phyloP scores from a whole-genome alignment of 1,140 invertebrate genomes.

The Hyphantria cunea region DNA sequence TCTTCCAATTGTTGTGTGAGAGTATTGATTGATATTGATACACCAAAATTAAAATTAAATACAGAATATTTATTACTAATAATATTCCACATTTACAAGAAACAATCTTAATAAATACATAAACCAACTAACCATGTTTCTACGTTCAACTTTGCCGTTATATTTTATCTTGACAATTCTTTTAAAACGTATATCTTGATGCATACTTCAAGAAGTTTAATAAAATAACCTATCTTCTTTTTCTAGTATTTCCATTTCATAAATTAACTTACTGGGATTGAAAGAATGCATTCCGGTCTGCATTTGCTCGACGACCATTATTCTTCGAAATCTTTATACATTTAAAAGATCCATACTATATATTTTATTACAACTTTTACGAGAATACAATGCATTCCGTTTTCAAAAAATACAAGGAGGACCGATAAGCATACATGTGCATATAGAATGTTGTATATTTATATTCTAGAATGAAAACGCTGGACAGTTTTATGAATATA shows the following conservation, averaged over 20 bases:
- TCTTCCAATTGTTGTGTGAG: too few species aligned
- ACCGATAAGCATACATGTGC: conserved; percentile 3
- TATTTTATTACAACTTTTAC: conserved; percentile 41
- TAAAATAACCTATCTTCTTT: conserved; percentile 17
- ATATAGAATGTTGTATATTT: conserved; percentile 38
- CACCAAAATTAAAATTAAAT: too few species aligned
- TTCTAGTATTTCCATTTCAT: conserved; percentile 43
- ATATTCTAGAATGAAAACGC: conserved; percentile 22
- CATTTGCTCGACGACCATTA: conserved; percentile 23
- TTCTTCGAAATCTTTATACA: conserved; percentile 37
- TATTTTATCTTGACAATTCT: conserved; percentile 20
- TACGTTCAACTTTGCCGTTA: conserved; percentile 20
- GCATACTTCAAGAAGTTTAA: conserved; percentile 14
- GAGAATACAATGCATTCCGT: conserved; percentile 1
- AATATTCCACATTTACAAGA: background rate
- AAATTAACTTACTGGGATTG: conserved; percentile 46
- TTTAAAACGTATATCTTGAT: conserved; percentile 27
- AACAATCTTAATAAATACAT: conserved; percentile 11
- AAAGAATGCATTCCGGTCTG: conserved; percentile 29
- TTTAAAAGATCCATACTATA: conserved; percentile 35
- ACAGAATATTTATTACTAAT: too few species aligned
- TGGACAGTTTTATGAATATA: background rate
- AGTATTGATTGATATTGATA: too few species aligned
- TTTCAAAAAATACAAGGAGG: too few species aligned
- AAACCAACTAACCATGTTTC: conserved; percentile 2